Conservation (phyloP, 2,113 vertebrate genomes). For the Dicerorhinus sumatrensis region DNA sequence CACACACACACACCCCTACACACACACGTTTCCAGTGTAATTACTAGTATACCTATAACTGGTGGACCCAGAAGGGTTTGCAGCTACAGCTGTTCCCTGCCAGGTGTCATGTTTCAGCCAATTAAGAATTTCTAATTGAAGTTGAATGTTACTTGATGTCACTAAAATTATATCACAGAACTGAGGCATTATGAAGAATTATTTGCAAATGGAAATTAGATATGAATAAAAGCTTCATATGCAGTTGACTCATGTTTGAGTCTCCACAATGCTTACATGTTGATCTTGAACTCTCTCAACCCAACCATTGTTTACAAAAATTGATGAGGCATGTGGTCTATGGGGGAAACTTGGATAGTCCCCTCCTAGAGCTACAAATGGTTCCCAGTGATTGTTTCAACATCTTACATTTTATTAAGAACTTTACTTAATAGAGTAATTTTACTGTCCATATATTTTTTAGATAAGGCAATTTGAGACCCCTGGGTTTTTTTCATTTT, state of each 20-base stretch:
- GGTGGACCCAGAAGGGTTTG: neutral
- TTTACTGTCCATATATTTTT: neutral
- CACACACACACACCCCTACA: accelerated
- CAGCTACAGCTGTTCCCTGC: neutral
- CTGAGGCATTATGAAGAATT: neutral
- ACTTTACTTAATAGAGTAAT: no score
- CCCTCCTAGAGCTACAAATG: neutral
- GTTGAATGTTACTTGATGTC: neutral
- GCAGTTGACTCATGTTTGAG: neutral
- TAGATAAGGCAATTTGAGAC: neutral
- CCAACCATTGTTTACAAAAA: neutral
- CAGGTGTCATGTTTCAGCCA: neutral
- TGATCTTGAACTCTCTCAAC: neutral
- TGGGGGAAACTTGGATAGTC: neutral
- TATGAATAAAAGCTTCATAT: neutral
- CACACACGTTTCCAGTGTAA: accelerated
- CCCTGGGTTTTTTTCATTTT: neutral
- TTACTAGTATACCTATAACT: neutral
- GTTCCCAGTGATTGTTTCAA: neutral
- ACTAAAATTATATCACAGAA: neutral
- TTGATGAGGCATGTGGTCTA: neutral
- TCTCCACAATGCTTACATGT: neutral
- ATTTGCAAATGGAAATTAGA: neutral
- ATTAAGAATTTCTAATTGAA: neutral
- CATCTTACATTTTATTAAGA: neutral